These are phyloP conservation scores for Delichon dasypus DNA, from an alignment of 2,797 vertebrate species.

Conservation along the genomic window DNA sequence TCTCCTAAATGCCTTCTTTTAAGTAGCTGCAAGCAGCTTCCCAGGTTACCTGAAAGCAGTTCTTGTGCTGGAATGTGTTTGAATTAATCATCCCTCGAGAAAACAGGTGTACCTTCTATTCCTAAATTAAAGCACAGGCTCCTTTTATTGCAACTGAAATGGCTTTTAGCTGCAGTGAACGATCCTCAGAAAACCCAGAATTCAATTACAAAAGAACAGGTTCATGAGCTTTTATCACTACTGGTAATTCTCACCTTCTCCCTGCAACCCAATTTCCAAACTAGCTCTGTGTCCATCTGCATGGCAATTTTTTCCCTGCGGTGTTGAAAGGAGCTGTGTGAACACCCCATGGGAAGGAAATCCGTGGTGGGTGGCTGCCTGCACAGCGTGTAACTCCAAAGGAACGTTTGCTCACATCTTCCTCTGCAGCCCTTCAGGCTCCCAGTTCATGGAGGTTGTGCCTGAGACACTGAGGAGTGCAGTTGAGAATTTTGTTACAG, in stretches of 20 bases:
- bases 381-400: not conserved
- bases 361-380: accelerated
- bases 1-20: not conserved
- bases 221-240: not conserved
- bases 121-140: not conserved
- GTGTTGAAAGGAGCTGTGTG: not conserved
- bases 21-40: not conserved
- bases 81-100: not conserved
- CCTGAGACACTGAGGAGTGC: accelerated
- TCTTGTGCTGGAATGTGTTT: not conserved
- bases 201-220: not conserved
- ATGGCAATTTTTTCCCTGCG: not conserved
- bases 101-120: not conserved
- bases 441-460: not conserved
- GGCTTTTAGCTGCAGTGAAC: not conserved
- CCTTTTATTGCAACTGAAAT: not conserved
- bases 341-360: accelerated
- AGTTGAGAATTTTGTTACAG: accelerated
- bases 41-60: not conserved
- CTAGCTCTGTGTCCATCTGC: not conserved
- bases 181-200: not conserved
- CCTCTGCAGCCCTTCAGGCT: not conserved
- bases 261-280: accelerated
- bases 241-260: not conserved
- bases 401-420: not conserved